Evolutionary conservation across 1,140 invertebrate species (phyloP).

Genomic region (Trichonephila clavipes): DNA sequence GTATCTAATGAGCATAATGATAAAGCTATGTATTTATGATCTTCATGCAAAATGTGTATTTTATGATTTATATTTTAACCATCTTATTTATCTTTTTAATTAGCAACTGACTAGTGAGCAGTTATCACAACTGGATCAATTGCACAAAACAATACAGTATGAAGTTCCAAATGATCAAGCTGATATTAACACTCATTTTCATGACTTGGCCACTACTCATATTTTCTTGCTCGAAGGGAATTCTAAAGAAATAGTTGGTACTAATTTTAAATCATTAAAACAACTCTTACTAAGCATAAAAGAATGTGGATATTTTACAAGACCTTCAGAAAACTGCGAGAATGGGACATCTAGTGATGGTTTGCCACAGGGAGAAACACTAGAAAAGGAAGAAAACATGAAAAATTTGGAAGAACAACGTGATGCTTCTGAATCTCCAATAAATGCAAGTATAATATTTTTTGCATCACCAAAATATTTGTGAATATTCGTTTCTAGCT

Average conservation of each 20-base stretch:
- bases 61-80: no score
- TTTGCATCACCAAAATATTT: no score
- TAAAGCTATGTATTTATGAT: no score
- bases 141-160: slow-evolving; percentile 84
- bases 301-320: slow-evolving; percentile 88
- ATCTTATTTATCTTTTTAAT: no score
- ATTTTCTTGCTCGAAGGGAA: slow-evolving; percentile 90
- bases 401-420: background rate
- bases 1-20: no score
- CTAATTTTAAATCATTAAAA: slow-evolving; percentile 89
- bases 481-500: no score
- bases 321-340: background rate
- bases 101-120: slow-evolving; percentile 87
- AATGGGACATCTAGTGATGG: slow-evolving; percentile 30
- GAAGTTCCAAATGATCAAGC: slow-evolving; percentile 81
- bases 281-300: slow-evolving; percentile 88
- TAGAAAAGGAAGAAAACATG: background rate
- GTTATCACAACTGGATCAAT: slow-evolving; percentile 87
- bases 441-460: background rate
- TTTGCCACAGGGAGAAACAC: slow-evolving; percentile 77
- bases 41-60: no score
- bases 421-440: background rate
- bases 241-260: slow-evolving; percentile 87
- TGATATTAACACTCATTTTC: slow-evolving; percentile 83
- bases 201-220: slow-evolving; percentile 90